Conservation (phyloP, 2,797 vertebrate genomes). For the Cephalopachus bancanus region DNA sequence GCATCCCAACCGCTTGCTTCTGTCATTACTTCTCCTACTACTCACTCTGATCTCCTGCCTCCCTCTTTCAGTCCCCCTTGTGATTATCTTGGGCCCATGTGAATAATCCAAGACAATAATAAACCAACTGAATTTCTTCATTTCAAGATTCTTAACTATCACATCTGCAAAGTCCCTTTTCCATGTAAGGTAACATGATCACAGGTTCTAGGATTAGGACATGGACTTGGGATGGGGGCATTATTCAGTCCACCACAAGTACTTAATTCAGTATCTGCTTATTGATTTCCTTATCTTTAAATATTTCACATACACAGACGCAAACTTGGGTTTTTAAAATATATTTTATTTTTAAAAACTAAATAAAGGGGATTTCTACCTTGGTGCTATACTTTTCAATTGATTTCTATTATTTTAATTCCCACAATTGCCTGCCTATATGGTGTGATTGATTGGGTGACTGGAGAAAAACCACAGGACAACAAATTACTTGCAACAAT, state of each 20-base stretch:
- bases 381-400: background rate
- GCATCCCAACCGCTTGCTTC: background rate
- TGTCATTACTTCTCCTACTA: background rate
- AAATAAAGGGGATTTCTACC: background rate
- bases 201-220: background rate
- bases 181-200: background rate
- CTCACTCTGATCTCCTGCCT: background rate
- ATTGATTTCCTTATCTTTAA: slow-evolving; percentile 30
- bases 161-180: background rate
- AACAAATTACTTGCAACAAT: background rate
- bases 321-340: background rate
- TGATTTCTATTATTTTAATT: slow-evolving; percentile 41
- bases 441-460: background rate
- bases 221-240: background rate
- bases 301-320: background rate
- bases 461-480: background rate
- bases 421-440: background rate
- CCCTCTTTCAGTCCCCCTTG: background rate
- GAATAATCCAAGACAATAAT: background rate
- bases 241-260: background rate
- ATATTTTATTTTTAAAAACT: slow-evolving; percentile 6
- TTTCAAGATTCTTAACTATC: background rate
- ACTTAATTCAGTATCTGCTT: background rate
- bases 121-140: background rate
- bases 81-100: background rate